A percentile compares a stretch with the other conserved stretches of the same genome.
Evolutionary conservation across 2,888 invertebrate genomes (phyloP).

Genomic region (Zaprionus obscuricornis): DNA sequence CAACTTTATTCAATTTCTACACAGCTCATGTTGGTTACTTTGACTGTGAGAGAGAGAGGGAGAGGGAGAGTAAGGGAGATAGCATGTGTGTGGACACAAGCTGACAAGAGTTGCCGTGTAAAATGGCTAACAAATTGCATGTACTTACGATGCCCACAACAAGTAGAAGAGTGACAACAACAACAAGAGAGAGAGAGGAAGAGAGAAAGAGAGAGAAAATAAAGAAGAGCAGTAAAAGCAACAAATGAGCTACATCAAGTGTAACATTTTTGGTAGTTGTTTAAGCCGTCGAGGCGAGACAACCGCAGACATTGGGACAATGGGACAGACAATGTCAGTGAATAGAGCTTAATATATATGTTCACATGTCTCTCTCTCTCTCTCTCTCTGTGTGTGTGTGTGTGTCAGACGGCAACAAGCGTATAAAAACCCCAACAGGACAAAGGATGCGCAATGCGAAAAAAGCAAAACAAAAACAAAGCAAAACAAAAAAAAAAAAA

Average conservation of each 20-base stretch:
- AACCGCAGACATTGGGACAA: conserved; percentile 28
- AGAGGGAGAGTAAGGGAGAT: conserved; percentile 11
- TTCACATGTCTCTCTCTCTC: background rate
- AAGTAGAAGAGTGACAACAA: conserved; percentile 3
- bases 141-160: conserved; percentile 60
- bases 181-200: background rate
- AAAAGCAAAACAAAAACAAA: conserved; percentile 28
- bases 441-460: conserved; percentile 42
- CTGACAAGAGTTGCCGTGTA: conserved; percentile 56
- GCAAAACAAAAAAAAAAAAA: conserved; percentile 24
- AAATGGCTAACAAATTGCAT: conserved; percentile 75
- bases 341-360: no score
- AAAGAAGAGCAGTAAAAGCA: conserved; percentile 24
- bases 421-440: conserved; percentile 41
- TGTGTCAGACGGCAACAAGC: conserved; percentile 41
- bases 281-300: conserved; percentile 52
- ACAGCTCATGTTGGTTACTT: conserved; percentile 35
- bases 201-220: no score
- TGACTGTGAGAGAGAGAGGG: conserved; percentile 7
- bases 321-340: conserved; percentile 1
- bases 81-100: conserved; percentile 18
- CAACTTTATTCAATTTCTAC: conserved; percentile 64
- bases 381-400: conserved; percentile 1
- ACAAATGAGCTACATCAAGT: conserved; percentile 58
- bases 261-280: conserved; percentile 59